Evolutionary conservation across 1,140 invertebrate species (phyloP).

Genomic region (Drosophila tristis): DNA sequence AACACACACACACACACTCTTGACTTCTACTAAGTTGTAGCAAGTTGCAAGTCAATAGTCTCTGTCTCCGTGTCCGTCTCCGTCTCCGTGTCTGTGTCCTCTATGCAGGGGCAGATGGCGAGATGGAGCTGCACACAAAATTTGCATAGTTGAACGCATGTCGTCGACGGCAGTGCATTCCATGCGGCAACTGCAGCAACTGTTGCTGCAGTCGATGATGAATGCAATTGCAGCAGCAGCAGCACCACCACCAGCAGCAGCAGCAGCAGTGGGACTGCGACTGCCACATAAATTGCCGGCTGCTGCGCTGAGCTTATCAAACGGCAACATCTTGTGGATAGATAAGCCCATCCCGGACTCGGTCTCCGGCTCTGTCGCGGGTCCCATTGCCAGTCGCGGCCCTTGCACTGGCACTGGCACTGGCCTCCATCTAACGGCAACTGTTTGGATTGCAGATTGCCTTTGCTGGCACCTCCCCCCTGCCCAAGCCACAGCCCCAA

Average conservation of each 20-base stretch:
- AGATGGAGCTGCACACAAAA: conserved; percentile 49
- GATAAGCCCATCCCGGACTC: conserved; percentile 52
- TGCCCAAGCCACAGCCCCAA: not conserved
- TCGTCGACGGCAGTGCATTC: conserved; percentile 62
- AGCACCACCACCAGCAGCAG: conserved; percentile 32
- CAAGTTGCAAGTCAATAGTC: conserved; percentile 77
- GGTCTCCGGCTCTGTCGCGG: conserved; percentile 24
- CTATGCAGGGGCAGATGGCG: no score
- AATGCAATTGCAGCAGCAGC: conserved; percentile 33
- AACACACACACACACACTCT: not conserved
- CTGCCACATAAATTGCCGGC: conserved; percentile 72
- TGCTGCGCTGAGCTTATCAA: conserved; percentile 75
- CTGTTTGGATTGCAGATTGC: conserved; percentile 25
- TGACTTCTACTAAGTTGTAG: conserved; percentile 74
- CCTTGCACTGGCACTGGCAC: conserved; percentile 2
- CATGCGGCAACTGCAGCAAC: conserved; percentile 60
- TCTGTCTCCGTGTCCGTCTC: not conserved
- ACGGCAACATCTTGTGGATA: conserved; percentile 80
- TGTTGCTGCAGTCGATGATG: conserved; percentile 55
- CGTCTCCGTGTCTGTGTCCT: not conserved
- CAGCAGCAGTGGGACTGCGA: conserved; percentile 20
- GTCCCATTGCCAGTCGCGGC: conserved; percentile 6
- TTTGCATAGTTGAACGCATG: conserved; percentile 82
- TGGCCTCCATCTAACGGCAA: conserved; percentile 37
- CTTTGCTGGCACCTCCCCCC: conserved; percentile 18